Evolutionary conservation across 2,797 vertebrate genomes (phyloP).

Genomic region (Taeniopygia guttata): DNA sequence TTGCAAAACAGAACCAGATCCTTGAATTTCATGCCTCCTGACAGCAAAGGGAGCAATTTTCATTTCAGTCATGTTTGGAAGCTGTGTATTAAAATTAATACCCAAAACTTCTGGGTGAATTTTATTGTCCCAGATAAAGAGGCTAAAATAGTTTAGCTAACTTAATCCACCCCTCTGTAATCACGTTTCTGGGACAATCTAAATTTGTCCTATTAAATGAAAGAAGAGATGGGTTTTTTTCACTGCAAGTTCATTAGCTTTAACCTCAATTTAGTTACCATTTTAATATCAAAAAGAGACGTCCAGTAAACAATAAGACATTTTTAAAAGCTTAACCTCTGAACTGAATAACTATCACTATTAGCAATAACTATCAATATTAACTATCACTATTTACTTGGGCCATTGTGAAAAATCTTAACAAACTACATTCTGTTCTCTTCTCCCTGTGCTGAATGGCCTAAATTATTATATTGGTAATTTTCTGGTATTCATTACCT

Average conservation of each 20-base stretch:
- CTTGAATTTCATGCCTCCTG: neutral
- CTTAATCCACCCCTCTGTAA: neutral
- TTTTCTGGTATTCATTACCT: neutral
- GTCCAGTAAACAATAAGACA: neutral
- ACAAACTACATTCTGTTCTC: neutral
- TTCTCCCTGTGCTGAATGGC: neutral
- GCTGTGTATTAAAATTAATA: neutral
- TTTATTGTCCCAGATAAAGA: neutral
- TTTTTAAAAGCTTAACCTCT: neutral
- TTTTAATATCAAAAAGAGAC: neutral
- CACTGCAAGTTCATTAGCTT: neutral
- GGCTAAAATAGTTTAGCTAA: neutral
- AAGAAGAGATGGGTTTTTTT: neutral
- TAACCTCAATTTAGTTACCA: neutral
- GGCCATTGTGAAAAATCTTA: neutral
- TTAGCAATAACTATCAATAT: neutral
- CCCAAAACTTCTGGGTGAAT: neutral
- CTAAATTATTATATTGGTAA: neutral
- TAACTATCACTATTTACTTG: neutral
- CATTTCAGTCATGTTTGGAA: neutral
- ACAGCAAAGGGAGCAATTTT: neutral
- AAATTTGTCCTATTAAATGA: neutral
- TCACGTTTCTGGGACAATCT: neutral
- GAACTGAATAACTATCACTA: neutral
- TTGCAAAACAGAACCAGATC: neutral